Evolutionary conservation across 2,113 vertebrate genomes (phyloP).

Genomic region (Tenrec ecaudatus): DNA sequence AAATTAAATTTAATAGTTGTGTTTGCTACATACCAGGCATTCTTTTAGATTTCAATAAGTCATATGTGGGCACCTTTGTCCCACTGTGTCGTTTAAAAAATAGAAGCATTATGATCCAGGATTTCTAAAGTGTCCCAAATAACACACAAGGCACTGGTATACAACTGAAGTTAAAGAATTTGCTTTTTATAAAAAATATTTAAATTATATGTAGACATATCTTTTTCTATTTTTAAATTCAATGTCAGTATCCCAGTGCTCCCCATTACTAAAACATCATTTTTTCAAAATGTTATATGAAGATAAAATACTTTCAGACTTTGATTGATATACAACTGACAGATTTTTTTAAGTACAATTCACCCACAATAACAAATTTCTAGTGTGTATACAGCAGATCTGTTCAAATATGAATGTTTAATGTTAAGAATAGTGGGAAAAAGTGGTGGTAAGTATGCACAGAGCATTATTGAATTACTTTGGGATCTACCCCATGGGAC

Average conservation of each 20-base stretch:
- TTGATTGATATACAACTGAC: not conserved
- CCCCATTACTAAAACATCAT: not conserved
- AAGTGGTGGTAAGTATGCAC: not conserved
- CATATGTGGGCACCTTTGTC: not conserved
- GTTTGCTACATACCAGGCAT: not conserved
- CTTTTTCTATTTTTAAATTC: not conserved
- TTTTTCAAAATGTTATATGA: not conserved
- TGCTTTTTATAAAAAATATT: not conserved
- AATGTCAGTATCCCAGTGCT: not conserved
- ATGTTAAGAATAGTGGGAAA: not conserved
- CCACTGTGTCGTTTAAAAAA: not conserved
- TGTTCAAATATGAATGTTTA: not conserved
- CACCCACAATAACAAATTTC: not conserved
- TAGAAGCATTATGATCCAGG: not conserved
- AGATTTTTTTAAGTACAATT: not conserved
- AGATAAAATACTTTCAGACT: not conserved
- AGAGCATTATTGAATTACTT: not conserved
- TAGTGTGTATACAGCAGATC: not conserved
- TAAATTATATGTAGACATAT: not conserved
- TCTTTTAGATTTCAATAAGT: not conserved
- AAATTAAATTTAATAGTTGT: not conserved
- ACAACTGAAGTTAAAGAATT: not conserved
- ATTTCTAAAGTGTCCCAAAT: not conserved
- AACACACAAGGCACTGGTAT: not conserved
- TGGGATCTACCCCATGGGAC: not conserved